Evolutionary conservation across 2,888 invertebrate genomes (phyloP), one percentile per base, ranked within the genome.

Genomic region (Parnassius smintheus): DNA sequence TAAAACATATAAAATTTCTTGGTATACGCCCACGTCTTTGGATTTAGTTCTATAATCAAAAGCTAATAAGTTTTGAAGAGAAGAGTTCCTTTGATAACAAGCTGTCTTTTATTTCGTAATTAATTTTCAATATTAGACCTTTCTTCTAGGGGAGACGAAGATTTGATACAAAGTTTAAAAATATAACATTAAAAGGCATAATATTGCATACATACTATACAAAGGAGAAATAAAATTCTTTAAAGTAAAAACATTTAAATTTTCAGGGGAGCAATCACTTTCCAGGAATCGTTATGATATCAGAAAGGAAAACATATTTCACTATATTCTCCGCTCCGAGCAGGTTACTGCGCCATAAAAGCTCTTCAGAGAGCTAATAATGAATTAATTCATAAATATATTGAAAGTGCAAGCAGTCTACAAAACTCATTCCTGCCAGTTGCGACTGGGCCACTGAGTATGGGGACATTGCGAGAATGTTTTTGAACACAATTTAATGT

Each of bases 401-500:
- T 84, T 78, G 89, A 90, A 89, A 88, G 88, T 88, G 89, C 86
- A 88, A 88, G 88, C 85, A 76, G 78, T 77, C 76, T 84, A 82
- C 80, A 77, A 84, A 85, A 82, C 83, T 84, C 80, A 85, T 83
- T 85, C 82, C 82, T 75, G 74, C 82, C 76, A 81, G 79, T 83
- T 79, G 81, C 81, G 83, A 87, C 81, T 88, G 86, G 85, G 85
- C 83, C 85, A 86, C 78, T 78, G 76, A 79, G 77, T 73, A 64
- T 52, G 64, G 59, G 35, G 61, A 41, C 59, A 57, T 25, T 52
- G 56, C 42, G 12, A 67, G 71, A 78, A 73, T 3, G 68, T 52
- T 65, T 59, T 68, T 67, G 67, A 63, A 22, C 25, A 61, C n/a
- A 52, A 42, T 12, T 7, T 9, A n/a, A 46, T 12, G 45, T 46